phyloP scores from a whole-genome alignment of 92 coral and sea anemone species.

The Montipora capitata region DNA sequence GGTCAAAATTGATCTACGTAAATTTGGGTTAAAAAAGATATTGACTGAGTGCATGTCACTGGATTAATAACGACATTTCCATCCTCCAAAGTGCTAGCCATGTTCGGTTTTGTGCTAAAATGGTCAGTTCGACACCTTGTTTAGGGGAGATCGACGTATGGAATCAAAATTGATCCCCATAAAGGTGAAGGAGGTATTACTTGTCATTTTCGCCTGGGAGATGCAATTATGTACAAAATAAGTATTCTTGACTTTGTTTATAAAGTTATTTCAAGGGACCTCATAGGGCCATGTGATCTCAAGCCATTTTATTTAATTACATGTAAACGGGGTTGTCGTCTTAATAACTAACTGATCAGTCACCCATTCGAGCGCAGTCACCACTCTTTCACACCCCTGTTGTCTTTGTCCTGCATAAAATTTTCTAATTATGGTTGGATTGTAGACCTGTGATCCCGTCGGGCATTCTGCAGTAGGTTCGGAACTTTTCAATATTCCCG shows the following conservation, averaged over 20 bases:
- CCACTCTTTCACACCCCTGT: no score
- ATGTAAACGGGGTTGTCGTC: no score
- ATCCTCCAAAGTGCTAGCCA: background rate
- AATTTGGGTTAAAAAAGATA: background rate
- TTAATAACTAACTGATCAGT: no score
- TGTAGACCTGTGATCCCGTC: no score
- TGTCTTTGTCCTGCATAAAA: no score
- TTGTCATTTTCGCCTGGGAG: background rate
- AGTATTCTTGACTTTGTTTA: background rate
- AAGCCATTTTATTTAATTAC: no score
- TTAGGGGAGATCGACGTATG: background rate
- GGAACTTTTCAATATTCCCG: no score
- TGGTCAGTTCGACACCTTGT: background rate
- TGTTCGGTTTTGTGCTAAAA: conserved; percentile 11
- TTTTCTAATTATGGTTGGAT: no score
- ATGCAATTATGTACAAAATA: background rate
- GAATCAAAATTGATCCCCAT: background rate
- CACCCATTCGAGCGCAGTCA: no score
- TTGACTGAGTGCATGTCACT: background rate
- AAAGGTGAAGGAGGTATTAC: background rate
- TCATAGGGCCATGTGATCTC: no score
- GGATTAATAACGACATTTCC: background rate
- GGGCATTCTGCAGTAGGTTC: no score
- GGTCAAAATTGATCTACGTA: background rate
- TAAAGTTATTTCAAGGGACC: background rate